Percentiles rank a stretch among this genome's conserved stretches.
Evolutionary conservation across 1,140 invertebrate genomes (phyloP).

Genomic region (Bactericera cockerelli): DNA sequence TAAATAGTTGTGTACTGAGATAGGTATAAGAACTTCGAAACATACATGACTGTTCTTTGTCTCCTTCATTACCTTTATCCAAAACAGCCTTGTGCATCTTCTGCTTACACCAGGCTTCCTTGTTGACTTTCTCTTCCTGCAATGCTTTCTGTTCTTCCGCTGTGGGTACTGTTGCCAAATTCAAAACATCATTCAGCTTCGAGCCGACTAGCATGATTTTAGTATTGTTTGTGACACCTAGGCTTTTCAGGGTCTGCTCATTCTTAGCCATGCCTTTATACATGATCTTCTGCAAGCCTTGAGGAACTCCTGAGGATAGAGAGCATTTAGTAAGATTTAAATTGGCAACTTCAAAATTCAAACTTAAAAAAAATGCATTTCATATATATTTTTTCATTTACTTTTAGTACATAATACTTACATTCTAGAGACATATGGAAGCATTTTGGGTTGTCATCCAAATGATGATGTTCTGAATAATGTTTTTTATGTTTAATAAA

Average conservation of each 20-base stretch:
- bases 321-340: neutral
- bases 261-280: slow-evolving; percentile 81
- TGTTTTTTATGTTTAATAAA: too few relatives aligned
- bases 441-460: too few relatives aligned
- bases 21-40: too few relatives aligned
- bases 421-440: neutral
- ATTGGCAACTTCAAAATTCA: neutral
- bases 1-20: too few relatives aligned
- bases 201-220: slow-evolving; percentile 89
- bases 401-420: neutral
- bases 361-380: neutral
- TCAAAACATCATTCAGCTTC: slow-evolving; percentile 74
- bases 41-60: too few relatives aligned
- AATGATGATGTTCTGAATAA: too few relatives aligned
- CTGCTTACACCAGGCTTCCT: slow-evolving; percentile 69
- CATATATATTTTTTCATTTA: neutral
- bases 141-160: slow-evolving; percentile 37
- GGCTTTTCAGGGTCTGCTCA: slow-evolving; percentile 58
- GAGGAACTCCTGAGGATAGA: slow-evolving; percentile 46
- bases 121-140: slow-evolving; percentile 36
- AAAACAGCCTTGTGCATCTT: slow-evolving; percentile 77
- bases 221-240: slow-evolving; percentile 64
- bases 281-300: slow-evolving; percentile 80
- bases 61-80: slow-evolving; percentile 57
- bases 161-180: slow-evolving; percentile 47